These are phyloP conservation scores for Stenoptilia bipunctidactyla DNA, from an alignment of 2,888 invertebrate species.

Conservation along the genomic window DNA sequence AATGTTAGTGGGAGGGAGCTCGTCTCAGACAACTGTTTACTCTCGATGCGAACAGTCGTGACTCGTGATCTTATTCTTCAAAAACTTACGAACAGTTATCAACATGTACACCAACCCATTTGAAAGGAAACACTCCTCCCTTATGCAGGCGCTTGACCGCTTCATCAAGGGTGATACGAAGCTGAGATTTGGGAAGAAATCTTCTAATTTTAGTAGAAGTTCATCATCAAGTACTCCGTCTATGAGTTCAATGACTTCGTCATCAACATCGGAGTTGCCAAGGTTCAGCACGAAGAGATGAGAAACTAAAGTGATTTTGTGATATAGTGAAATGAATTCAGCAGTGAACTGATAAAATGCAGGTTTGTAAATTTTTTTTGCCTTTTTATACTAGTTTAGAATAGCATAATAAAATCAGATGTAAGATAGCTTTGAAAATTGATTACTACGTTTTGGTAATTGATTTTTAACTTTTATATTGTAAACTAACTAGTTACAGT, in stretches of 20 bases:
- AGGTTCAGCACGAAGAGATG: conserved; percentile 16
- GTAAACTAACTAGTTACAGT: no score
- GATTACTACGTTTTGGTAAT: no score
- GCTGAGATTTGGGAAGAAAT: conserved; percentile 45
- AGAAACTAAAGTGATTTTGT: conserved; percentile 15
- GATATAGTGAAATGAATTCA: no score
- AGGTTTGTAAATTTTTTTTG: no score
- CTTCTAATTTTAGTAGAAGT: conserved; percentile 26
- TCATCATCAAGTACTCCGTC: conserved; percentile 37
- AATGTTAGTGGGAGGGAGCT: background rate
- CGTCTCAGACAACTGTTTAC: conserved; percentile 6
- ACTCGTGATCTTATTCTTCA: conserved; percentile 14
- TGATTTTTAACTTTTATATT: no score
- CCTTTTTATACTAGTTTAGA: no score
- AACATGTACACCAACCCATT: conserved; percentile 79
- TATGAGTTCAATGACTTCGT: conserved; percentile 31
- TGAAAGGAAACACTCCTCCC: conserved; percentile 77
- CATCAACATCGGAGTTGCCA: conserved; percentile 2
- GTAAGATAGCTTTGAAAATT: no score
- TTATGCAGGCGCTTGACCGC: conserved; percentile 75
- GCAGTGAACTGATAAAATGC: no score
- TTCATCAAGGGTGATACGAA: conserved; percentile 39
- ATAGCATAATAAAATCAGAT: no score
- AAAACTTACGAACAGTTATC: background rate
- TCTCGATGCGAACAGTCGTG: conserved; percentile 29